These are phyloP conservation scores for Caenorhabditis becei DNA, from an alignment of 2,888 invertebrate genomes.

Conservation along the genomic window DNA sequence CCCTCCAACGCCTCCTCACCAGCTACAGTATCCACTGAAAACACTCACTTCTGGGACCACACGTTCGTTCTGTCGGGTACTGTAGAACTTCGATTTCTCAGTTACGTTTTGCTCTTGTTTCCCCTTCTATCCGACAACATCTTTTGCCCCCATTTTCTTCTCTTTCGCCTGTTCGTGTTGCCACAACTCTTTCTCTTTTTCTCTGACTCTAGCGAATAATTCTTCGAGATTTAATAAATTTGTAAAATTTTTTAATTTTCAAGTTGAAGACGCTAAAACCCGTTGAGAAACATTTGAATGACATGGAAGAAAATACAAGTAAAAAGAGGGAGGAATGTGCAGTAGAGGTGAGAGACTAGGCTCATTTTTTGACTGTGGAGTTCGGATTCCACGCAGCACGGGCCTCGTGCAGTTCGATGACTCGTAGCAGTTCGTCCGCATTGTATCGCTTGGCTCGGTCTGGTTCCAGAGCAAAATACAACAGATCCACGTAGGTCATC, in stretches of 20 bases:
- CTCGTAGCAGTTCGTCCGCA: constrained; percentile 46
- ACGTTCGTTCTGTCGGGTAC: constrained; percentile 51
- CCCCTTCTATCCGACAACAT: not conserved
- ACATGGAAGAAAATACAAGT: constrained; percentile 18
- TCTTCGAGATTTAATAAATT: constrained; percentile 5
- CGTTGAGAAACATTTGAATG: constrained; percentile 5
- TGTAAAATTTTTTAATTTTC: not conserved
- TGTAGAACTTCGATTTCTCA: constrained; percentile 55
- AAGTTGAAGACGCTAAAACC: constrained; percentile 5
- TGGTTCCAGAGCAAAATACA: constrained; percentile 56
- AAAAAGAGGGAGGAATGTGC: not conserved
- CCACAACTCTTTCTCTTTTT: constrained; percentile 6
- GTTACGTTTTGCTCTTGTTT: constrained; percentile 26
- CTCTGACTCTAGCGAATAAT: constrained; percentile 27
- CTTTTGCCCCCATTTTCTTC: not conserved
- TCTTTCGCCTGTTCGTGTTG: constrained; percentile 18
- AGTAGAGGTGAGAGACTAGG: constrained; percentile 6
- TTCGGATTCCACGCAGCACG: constrained; percentile 4
- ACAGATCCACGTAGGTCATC: constrained; percentile 49
- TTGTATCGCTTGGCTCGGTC: constrained; percentile 49
- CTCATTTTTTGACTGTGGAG: constrained; percentile 25
- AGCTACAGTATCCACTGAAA: constrained; percentile 59
- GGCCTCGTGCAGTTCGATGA: constrained; percentile 38
- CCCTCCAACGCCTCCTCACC: constrained; percentile 9
- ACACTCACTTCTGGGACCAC: constrained; percentile 6